These are phyloP conservation scores for Pteromalus puparum DNA, from an alignment of 1,140 invertebrate genomes.

Conservation along the genomic window DNA sequence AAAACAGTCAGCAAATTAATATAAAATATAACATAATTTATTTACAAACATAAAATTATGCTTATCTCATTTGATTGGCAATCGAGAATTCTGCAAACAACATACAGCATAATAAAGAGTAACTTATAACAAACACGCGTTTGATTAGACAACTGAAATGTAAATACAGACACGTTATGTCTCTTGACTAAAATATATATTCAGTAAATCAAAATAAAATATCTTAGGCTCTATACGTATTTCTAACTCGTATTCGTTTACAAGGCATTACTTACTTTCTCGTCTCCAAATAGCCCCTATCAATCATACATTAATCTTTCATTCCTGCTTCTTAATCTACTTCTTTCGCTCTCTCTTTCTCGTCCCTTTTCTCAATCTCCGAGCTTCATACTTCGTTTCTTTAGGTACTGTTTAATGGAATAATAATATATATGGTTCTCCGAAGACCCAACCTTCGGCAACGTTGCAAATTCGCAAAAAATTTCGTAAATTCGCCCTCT, in stretches of 20 bases:
- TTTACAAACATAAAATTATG: not conserved
- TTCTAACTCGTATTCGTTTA: slow-evolving; percentile 34
- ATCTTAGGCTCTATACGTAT: not conserved
- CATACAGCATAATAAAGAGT: not conserved
- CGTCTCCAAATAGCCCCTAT: not conserved
- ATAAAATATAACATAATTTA: slow-evolving; percentile 1
- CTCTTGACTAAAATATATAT: not conserved
- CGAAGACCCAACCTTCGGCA: slow-evolving; percentile 17
- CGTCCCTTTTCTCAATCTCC: not conserved
- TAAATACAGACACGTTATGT: too few species aligned
- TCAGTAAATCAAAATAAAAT: slow-evolving; percentile 1
- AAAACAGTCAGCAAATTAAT: not conserved
- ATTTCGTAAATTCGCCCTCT: not conserved
- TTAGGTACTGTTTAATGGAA: slow-evolving; percentile 33
- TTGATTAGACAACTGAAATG: not conserved
- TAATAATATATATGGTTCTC: slow-evolving; percentile 6
- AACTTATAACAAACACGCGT: not conserved
- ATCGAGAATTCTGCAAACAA: not conserved
- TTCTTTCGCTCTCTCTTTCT: slow-evolving; percentile 4
- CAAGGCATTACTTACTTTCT: slow-evolving; percentile 10
- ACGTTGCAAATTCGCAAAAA: slow-evolving; percentile 30
- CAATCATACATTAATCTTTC: slow-evolving; percentile 21
- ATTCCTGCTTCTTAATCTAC: slow-evolving; percentile 20
- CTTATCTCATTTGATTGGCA: not conserved
- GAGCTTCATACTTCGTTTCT: not conserved